Percentiles rank a stretch among this genome's conserved stretches.
Evolutionary conservation across 2,888 invertebrate species (phyloP).

Genomic region (Campopleginae sp.): DNA sequence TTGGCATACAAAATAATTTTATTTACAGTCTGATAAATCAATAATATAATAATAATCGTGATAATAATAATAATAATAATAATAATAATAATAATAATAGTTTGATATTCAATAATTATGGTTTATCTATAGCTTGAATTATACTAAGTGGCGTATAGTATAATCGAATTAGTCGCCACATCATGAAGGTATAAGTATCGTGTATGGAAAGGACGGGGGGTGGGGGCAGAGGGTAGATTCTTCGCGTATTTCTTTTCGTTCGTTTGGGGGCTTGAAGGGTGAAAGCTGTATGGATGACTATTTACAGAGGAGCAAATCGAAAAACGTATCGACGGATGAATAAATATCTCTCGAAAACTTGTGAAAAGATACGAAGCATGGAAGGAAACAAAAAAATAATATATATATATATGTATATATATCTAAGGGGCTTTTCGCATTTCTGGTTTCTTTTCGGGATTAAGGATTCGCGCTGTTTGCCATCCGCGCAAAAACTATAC

Average conservation of each 20-base stretch:
- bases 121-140: constrained; percentile 60
- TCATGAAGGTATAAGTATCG: constrained; percentile 55
- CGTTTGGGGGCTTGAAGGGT: not conserved
- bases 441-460: constrained; percentile 5
- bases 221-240: constrained; percentile 42
- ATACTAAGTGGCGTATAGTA: constrained; percentile 69
- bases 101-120: constrained; percentile 65
- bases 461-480: constrained; percentile 46
- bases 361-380: constrained; percentile 14
- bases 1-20: constrained; percentile 84
- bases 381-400: constrained; percentile 41
- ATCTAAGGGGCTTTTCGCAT: constrained; percentile 39
- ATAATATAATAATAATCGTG: constrained; percentile 73
- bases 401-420: no score
- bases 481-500: constrained; percentile 59
- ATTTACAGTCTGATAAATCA: constrained; percentile 82
- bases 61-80: constrained; percentile 69
- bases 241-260: constrained; percentile 42
- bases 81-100: constrained; percentile 72
- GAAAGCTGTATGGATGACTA: constrained; percentile 56
- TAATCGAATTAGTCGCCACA: constrained; percentile 65
- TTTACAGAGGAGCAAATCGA: constrained; percentile 63
- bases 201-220: constrained; percentile 44
- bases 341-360: constrained; percentile 72
- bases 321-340: constrained; percentile 66